Evolutionary conservation across 2,113 vertebrate species (phyloP), one percentile per base, ranked within the genome.

Genomic region (Amphilophus citrinellus): DNA sequence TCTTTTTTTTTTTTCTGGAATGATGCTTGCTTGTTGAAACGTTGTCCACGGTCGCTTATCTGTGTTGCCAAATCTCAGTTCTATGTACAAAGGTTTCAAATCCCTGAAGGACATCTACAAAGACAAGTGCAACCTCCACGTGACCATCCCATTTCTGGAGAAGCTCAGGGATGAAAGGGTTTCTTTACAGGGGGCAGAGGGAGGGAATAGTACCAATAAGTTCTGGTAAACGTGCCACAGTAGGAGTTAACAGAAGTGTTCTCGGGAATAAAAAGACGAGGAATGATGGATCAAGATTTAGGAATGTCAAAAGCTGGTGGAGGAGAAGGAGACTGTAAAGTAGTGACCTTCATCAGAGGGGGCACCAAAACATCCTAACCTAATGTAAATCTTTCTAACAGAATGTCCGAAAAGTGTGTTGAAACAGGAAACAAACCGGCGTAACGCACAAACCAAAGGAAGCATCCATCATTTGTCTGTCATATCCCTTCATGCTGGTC

Each of bases 71-170:
- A 85, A 89, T 93, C 85, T 90, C 90, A 89, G 85, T 93, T 92
- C 86, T 95, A 95, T 95, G 91, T 96, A 96, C 96, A 96, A 94
- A 95, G 88, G 83, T 95, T 94, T 93, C 91, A 93, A 92, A 94
- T 96, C 94, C 96, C 95, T 96, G 95, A 96, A 96, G 92, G 91
- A 94, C 93, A 94, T 89, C 87, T 88, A 95, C 89, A 93, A 95
- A 95, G 90, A 91, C 92, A 88, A 95, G 94, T 93, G 95, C 92
- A 95, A 92, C 94, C 94, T 94, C 93, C 80, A 61, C 77, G 86
- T 87, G 76, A 85, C 84, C 77, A 50, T 81, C 87, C 82, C 80
- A 80, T 79, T 80, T 85, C 82, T 71, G 83, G 90, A 89, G 88
- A 93, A 83, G 83, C 82, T 92, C 68, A 68, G 88, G 88, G 85